A percentile compares a stretch with the other conserved stretches of the same genome.
phyloP scores from a whole-genome alignment of 1,140 invertebrate genomes.

The Drusus annulatus region DNA sequence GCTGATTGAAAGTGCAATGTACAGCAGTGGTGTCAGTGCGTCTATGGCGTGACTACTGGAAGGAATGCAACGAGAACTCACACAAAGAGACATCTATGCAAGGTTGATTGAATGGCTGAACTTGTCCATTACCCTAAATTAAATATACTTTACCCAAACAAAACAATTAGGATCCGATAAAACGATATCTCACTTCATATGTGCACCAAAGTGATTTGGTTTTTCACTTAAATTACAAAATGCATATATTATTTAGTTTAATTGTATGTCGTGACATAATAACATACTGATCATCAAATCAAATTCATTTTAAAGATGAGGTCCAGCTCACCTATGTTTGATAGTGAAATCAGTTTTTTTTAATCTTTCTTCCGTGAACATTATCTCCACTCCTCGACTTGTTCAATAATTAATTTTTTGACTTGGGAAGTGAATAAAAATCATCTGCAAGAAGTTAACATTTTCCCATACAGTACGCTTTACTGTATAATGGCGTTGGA shows the following conservation, averaged over 20 bases:
- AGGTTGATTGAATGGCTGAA: neutral
- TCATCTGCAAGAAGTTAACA: too few relatives aligned
- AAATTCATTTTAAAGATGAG: conserved; percentile 57
- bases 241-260: neutral
- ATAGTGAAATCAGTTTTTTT: conserved; percentile 22
- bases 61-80: conserved; percentile 18
- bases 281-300: conserved; percentile 32
- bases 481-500: too few relatives aligned
- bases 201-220: too few relatives aligned
- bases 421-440: too few relatives aligned
- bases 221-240: neutral
- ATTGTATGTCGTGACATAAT: neutral
- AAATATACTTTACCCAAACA: too few relatives aligned
- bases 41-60: conserved; percentile 3
- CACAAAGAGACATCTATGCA: neutral
- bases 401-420: too few relatives aligned
- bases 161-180: too few relatives aligned
- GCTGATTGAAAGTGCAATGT: conserved; percentile 28
- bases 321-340: conserved; percentile 57
- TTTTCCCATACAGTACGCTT: too few relatives aligned
- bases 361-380: conserved; percentile 5
- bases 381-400: neutral
- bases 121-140: neutral
- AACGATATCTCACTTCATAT: too few relatives aligned
- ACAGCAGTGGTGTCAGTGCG: conserved; percentile 12